Evolutionary conservation across 2,888 invertebrate species (phyloP).

Genomic region (Hanleya hanleyi): DNA sequence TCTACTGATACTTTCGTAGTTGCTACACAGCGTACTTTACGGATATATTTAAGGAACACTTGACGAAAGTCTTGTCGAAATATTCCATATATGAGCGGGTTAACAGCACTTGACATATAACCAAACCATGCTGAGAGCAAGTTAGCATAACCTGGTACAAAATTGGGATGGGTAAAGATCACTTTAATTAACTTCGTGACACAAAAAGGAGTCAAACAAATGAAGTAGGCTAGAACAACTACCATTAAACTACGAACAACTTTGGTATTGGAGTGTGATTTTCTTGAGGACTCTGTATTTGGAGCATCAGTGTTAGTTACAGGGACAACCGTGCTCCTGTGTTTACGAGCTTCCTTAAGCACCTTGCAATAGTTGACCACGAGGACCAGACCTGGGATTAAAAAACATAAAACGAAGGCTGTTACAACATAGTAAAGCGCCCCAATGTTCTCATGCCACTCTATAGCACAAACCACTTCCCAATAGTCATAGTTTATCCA

Average conservation of each 20-base stretch:
- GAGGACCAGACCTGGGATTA: slow-evolving; percentile 59
- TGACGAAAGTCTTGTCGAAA: slow-evolving; percentile 64
- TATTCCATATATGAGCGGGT: slow-evolving; percentile 72
- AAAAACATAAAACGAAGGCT: slow-evolving; percentile 65
- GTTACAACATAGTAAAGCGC: slow-evolving; percentile 62
- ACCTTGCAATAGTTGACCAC: slow-evolving; percentile 56
- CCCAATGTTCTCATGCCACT: slow-evolving; percentile 57
- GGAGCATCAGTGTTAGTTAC: slow-evolving; percentile 37
- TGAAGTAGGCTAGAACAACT: slow-evolving; percentile 67
- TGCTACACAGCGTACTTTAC: background rate
- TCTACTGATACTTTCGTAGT: too few species aligned
- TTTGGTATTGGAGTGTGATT: too few species aligned
- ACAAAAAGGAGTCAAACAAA: slow-evolving; percentile 72
- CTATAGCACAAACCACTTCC: slow-evolving; percentile 70
- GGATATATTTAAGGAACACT: slow-evolving; percentile 36
- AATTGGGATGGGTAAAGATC: slow-evolving; percentile 22
- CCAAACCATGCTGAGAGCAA: slow-evolving; percentile 61
- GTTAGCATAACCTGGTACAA: slow-evolving; percentile 61
- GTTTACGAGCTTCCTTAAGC: slow-evolving; percentile 3
- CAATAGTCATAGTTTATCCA: slow-evolving; percentile 72
- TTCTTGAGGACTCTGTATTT: too few species aligned
- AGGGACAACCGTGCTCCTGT: background rate
- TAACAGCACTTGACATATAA: slow-evolving; percentile 65
- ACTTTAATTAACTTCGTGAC: slow-evolving; percentile 71
- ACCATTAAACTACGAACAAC: slow-evolving; percentile 62